A percentile compares a stretch with the other conserved stretches of the same genome.
phyloP scores from a whole-genome alignment of 2,113 vertebrate genomes.

The human (Homo sapiens) region GRCh38 chr11:120531001-120531500 shows the following conservation, averaged over 20 bases:
- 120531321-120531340: no score
- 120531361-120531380: background rate
- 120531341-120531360: rapidly evolving
- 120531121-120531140: background rate
- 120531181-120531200: background rate
- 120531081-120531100: background rate
- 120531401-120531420: background rate
- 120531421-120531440: rapidly evolving
- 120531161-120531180: background rate
- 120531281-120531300: background rate
- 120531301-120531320: background rate
- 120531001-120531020: background rate
- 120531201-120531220: background rate
- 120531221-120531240: background rate
- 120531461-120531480: background rate
- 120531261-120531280: rapidly evolving
- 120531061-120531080: background rate
- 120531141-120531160: background rate
- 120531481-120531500: background rate
- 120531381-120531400: rapidly evolving
- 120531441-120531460: background rate
- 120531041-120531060: background rate
- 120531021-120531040: background rate
- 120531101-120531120: background rate
- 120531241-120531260: background rate